A percentile compares a stretch with the other conserved stretches of the same genome.
Evolutionary conservation across 2,888 invertebrate genomes (phyloP).

Genomic region (Sialis fuliginosa): DNA sequence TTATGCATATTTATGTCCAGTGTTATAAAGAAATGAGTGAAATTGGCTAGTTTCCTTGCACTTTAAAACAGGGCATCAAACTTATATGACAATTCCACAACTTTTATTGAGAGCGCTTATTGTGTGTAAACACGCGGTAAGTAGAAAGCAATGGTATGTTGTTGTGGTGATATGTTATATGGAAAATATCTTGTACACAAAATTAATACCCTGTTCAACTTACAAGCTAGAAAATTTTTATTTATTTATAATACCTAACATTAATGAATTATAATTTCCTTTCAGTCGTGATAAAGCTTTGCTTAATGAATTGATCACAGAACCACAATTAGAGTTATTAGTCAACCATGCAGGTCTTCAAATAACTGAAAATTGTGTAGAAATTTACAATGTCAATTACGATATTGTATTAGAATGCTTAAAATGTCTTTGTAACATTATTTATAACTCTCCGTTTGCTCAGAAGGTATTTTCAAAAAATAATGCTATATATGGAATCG

Average conservation of each 20-base stretch:
- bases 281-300: constrained; percentile 62
- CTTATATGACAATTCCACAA: too few relatives aligned
- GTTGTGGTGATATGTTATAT: too few relatives aligned
- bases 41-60: not conserved
- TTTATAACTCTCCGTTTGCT: constrained; percentile 53
- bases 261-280: constrained; percentile 11
- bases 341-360: constrained; percentile 47
- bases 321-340: constrained; percentile 47
- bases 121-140: too few relatives aligned
- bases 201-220: too few relatives aligned
- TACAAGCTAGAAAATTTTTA: not conserved
- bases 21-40: not conserved
- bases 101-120: too few relatives aligned
- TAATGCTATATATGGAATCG: constrained; percentile 51
- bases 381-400: constrained; percentile 27
- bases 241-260: not conserved
- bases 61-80: not conserved
- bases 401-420: constrained; percentile 56
- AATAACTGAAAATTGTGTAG: constrained; percentile 24
- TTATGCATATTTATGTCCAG: not conserved
- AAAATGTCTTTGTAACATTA: constrained; percentile 78
- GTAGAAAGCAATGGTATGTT: too few relatives aligned
- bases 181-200: too few relatives aligned
- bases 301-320: constrained; percentile 47
- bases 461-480: constrained; percentile 39